Base-by-base conservation (phyloP, 2,113 vertebrate species). In the Mesitornis unicolor region DNA sequence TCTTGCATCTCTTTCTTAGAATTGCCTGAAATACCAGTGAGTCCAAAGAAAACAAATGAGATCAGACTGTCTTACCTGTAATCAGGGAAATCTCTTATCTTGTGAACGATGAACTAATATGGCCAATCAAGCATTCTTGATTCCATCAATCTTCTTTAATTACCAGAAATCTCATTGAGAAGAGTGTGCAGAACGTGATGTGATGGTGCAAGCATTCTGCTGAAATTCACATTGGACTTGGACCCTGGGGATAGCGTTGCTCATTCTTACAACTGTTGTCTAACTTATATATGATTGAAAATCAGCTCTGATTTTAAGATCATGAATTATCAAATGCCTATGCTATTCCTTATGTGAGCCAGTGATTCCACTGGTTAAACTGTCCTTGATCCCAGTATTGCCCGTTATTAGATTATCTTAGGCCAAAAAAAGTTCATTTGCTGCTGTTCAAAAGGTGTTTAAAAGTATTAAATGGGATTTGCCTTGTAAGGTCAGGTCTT, bases 11-110 rank as follows among this genome's bases (percentile, higher is more conserved):
- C n/a, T n/a, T 50, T 29, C 19, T 11, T 29, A 31, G 22, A 15
- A 6, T 12, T 45, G 24, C 22, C 29, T 82, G 70, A n/a, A 73
- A 53, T 33, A 28, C 9, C 33, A 54, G 1, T 0, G 4, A 9
- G 22, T 22, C 50, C 33, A 26, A 31, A 61, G 36, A 48, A 78
- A 73, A 56, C 12, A 57, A 48, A 50, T 60, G 19, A 7, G 9
- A 50, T 51, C 4, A 16, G 1, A 3, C 16, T 36, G 19, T 79
- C 0, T 0, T 33, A 8, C 22, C 15, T 54, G 19, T 43, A 54
- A 65, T 54, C 47, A 42, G 16, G 61, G 29, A 65, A 92, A n/a
- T 40, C 16, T 51, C 12, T 14, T 68, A 11, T 28, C 19, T 29
- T 65, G 61, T 22, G 38, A 47, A 64, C 60, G 67, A 22, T 21